A percentile compares a stretch with the other conserved stretches of the same genome.
Evolutionary conservation across 2,113 vertebrate species (phyloP).

Genomic region (Limnothrissa miodon): DNA sequence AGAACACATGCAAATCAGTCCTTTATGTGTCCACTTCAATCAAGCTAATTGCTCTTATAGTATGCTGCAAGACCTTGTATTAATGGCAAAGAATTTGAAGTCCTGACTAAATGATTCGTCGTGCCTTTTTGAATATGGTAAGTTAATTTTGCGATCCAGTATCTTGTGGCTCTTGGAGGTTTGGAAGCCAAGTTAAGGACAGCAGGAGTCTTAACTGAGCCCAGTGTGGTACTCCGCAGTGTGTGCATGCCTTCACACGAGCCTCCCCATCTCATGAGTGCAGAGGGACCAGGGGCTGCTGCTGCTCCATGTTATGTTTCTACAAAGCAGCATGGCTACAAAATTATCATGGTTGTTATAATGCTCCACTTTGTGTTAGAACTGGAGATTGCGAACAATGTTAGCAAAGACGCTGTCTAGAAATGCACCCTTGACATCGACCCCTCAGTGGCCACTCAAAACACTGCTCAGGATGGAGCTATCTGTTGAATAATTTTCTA

Average conservation of each 20-base stretch:
- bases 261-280: not conserved
- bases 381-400: no score
- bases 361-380: no score
- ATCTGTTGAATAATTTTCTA: not conserved
- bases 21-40: not conserved
- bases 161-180: not conserved
- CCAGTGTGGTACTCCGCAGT: not conserved
- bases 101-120: not conserved
- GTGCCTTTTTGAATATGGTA: not conserved
- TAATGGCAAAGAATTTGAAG: not conserved
- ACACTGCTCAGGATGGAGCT: not conserved
- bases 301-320: not conserved
- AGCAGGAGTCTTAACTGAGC: not conserved
- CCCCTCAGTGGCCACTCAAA: not conserved
- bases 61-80: not conserved
- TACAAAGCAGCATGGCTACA: no score
- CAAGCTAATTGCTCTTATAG: not conserved
- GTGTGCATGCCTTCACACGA: not conserved
- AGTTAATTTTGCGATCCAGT: not conserved
- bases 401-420: no score
- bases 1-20: not conserved
- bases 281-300: not conserved
- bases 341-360: no score
- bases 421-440: no score
- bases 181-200: not conserved